Evolutionary conservation across 2,113 vertebrate species (phyloP).

Genomic region (Podilymbus podiceps): DNA sequence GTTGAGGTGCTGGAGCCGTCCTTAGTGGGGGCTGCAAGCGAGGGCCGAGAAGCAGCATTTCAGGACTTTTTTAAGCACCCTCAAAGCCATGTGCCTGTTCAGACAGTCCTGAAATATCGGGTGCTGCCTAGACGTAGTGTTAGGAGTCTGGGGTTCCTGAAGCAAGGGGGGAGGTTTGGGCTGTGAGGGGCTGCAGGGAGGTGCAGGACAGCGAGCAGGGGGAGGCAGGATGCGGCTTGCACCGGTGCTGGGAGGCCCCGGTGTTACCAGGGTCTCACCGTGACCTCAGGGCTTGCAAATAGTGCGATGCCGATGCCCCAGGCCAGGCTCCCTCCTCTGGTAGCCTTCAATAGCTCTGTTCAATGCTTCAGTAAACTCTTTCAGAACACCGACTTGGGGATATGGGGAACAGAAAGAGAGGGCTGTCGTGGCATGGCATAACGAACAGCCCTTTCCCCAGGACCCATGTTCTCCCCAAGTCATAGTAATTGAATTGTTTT

Average conservation of each 20-base stretch:
- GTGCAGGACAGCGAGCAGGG: not conserved
- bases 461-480: not conserved
- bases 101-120: not conserved
- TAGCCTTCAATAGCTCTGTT: not conserved
- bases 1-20: accelerated
- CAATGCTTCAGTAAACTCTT: not conserved
- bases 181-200: not conserved
- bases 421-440: not conserved
- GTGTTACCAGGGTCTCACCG: not conserved
- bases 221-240: not conserved
- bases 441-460: not conserved
- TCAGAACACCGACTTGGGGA: not conserved
- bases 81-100: not conserved
- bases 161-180: not conserved
- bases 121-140: accelerated
- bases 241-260: accelerated
- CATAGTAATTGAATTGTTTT: conserved; percentile 47
- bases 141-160: not conserved
- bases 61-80: not conserved
- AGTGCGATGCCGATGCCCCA: not conserved
- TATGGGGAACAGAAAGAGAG: not conserved
- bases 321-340: not conserved
- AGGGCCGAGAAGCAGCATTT: not conserved
- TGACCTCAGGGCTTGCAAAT: not conserved
- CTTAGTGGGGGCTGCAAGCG: accelerated